Conservation (phyloP, 2,113 vertebrate species). For the Amazona vittata region DNA sequence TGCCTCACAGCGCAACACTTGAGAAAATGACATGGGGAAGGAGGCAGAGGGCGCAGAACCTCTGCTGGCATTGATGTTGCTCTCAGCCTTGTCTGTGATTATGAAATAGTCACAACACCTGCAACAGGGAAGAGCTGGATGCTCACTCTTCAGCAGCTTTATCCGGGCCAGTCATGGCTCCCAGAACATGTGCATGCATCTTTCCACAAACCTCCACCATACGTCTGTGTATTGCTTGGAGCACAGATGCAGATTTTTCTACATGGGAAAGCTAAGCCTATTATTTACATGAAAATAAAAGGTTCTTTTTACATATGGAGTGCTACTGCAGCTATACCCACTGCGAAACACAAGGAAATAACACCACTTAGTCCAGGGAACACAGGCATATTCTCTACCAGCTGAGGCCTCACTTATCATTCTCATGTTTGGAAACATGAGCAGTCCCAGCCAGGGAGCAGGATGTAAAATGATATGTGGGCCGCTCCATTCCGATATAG, state of each 20-base stretch:
- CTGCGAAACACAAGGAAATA: not conserved
- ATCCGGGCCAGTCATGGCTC: not conserved
- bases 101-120: not conserved
- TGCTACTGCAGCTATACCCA: not conserved
- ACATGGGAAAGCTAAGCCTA: not conserved
- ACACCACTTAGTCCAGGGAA: not conserved
- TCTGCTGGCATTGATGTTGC: not conserved
- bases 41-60: not conserved
- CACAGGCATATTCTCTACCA: not conserved
- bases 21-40: not conserved
- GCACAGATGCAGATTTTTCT: not conserved
- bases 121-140: not conserved
- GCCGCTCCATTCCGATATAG: not conserved
- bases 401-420: not conserved
- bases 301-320: not conserved
- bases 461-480: not conserved
- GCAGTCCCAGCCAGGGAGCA: not conserved
- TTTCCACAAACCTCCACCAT: not conserved
- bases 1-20: accelerated
- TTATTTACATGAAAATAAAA: not conserved
- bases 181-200: not conserved
- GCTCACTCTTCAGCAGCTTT: not conserved
- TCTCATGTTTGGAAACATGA: not conserved
- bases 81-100: not conserved
- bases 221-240: not conserved